These are phyloP conservation scores for Cavia aperea DNA, from an alignment of 2,113 vertebrate genomes.

Conservation along the genomic window DNA sequence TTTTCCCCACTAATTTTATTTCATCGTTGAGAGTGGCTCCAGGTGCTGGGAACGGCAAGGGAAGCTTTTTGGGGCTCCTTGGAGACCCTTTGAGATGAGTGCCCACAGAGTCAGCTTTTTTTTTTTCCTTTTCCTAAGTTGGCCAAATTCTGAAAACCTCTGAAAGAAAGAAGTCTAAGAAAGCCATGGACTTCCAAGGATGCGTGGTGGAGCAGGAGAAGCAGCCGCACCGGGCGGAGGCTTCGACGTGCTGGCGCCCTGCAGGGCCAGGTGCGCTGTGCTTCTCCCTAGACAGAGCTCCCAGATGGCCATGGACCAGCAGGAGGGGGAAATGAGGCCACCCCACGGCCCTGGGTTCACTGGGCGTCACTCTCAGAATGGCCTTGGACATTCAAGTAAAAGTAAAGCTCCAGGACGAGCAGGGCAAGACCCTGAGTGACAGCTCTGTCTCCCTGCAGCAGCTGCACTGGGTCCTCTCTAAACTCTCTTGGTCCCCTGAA, in stretches of 20 bases:
- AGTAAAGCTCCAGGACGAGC: neutral
- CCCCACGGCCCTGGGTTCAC: neutral
- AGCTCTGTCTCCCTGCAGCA: neutral
- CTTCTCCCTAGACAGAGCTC: no score
- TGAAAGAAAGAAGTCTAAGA: neutral
- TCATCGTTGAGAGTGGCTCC: neutral
- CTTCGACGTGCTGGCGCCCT: fast-evolving
- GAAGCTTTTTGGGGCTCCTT: neutral
- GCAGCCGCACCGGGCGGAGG: neutral
- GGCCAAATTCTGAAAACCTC: neutral
- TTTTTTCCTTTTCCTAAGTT: neutral
- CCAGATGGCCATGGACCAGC: neutral
- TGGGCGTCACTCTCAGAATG: neutral
- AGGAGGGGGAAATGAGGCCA: neutral
- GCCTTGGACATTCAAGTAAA: neutral
- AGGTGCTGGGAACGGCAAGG: neutral
- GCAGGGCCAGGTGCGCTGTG: no score
- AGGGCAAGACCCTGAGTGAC: neutral
- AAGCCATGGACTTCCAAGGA: neutral
- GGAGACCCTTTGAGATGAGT: neutral
- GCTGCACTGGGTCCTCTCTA: neutral
- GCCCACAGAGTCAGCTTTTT: neutral
- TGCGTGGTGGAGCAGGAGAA: neutral
- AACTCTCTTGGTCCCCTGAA: neutral
- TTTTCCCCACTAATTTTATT: conserved; percentile 6